phyloP scores from a whole-genome alignment of 2,797 vertebrate genomes.

The Phrynocephalus vlangalii region DNA sequence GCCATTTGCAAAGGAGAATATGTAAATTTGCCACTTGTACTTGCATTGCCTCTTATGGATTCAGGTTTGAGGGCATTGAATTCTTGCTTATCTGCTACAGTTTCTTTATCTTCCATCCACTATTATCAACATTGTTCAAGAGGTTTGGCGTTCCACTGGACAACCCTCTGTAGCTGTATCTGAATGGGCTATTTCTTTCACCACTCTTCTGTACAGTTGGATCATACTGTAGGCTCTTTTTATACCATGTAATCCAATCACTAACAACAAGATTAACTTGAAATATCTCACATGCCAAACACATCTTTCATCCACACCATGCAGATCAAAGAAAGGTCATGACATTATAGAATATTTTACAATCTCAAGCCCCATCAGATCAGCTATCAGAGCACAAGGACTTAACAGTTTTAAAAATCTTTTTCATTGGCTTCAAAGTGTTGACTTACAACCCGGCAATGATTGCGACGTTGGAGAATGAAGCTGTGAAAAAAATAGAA shows the following conservation, averaged over 20 bases:
- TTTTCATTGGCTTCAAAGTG: constrained; percentile 41
- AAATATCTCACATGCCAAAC: constrained; percentile 56
- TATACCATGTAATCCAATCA: constrained; percentile 46
- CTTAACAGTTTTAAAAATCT: constrained; percentile 29
- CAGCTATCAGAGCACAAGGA: constrained; percentile 29
- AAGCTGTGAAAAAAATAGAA: background rate
- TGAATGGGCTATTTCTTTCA: constrained; percentile 13
- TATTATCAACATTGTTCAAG: background rate
- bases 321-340: constrained; percentile 56
- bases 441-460: constrained; percentile 13
- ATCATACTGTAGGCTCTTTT: constrained; percentile 45
- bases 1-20: background rate
- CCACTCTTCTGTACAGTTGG: constrained; percentile 43
- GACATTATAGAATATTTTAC: constrained; percentile 37
- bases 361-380: constrained; percentile 47
- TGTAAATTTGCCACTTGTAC: background rate
- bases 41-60: background rate
- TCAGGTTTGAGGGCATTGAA: background rate
- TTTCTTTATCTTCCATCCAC: background rate
- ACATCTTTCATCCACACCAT: constrained; percentile 49
- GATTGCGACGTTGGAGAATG: constrained; percentile 7
- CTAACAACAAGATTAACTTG: constrained; percentile 55
- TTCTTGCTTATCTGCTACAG: background rate
- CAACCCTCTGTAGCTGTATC: background rate
- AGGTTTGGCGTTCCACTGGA: constrained; percentile 27